phyloP scores from a whole-genome alignment of 2,888 invertebrate genomes.

The Brachypalpus laphriformis region DNA sequence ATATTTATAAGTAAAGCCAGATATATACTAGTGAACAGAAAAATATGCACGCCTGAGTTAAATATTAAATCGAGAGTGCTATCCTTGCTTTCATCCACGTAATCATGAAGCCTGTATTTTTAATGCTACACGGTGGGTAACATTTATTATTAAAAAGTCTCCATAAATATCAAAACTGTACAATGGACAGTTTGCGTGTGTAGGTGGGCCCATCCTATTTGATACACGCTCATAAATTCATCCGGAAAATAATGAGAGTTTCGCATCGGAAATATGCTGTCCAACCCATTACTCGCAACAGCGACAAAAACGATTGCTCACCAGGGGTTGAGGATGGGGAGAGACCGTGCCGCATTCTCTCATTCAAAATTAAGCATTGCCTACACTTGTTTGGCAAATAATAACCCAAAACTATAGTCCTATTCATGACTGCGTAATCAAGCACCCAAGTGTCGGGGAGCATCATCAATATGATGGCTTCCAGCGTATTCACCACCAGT shows the following conservation, averaged over 20 bases:
- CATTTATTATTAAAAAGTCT: slow-evolving; percentile 57
- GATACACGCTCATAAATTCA: slow-evolving; percentile 49
- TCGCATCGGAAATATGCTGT: slow-evolving; percentile 28
- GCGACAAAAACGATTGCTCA: slow-evolving; percentile 3
- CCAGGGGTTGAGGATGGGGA: not conserved
- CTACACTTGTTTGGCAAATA: slow-evolving; percentile 64
- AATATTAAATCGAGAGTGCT: slow-evolving; percentile 38
- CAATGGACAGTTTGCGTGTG: slow-evolving; percentile 44
- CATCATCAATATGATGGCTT: slow-evolving; percentile 60
- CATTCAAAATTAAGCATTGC: slow-evolving; percentile 61
- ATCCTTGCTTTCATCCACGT: slow-evolving; percentile 23
- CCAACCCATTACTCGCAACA: slow-evolving; percentile 27
- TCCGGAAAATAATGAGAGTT: slow-evolving; percentile 44
- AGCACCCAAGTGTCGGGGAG: slow-evolving; percentile 57
- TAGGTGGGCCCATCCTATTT: slow-evolving; percentile 13
- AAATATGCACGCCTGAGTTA: slow-evolving; percentile 35
- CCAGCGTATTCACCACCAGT: slow-evolving; percentile 6
- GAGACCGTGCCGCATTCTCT: not conserved
- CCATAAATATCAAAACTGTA: slow-evolving; percentile 49
- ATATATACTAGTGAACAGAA: slow-evolving; percentile 49
- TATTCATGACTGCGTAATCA: slow-evolving; percentile 64
- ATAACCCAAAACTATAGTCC: slow-evolving; percentile 66
- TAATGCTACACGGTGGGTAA: slow-evolving; percentile 9
- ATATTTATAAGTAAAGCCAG: slow-evolving; percentile 43
- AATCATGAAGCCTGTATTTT: slow-evolving; percentile 49